phyloP scores from a whole-genome alignment of 2,888 invertebrate species.

The Anaspis maculata region DNA sequence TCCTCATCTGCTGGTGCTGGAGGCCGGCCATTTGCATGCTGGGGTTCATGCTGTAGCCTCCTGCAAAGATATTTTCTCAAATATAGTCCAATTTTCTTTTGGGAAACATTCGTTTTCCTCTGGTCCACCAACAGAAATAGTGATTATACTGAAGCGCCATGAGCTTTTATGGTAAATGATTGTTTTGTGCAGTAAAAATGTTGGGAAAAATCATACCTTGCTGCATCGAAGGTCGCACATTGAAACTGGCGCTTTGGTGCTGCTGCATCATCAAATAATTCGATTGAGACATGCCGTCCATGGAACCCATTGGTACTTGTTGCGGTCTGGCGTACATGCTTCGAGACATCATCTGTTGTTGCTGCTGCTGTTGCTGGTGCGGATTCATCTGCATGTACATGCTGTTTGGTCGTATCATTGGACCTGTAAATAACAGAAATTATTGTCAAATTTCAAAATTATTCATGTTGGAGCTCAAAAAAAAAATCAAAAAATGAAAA shows the following conservation, averaged over 20 bases:
- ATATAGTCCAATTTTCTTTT: too few species aligned
- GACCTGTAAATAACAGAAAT: too few species aligned
- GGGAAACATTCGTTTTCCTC: too few species aligned
- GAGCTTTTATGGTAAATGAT: too few species aligned
- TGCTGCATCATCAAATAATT: conserved; percentile 57
- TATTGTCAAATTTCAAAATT: too few species aligned
- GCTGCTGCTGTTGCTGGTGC: conserved; percentile 50
- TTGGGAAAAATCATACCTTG: too few species aligned
- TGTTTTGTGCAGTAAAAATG: too few species aligned
- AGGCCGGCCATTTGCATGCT: conserved; percentile 46
- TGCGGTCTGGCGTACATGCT: conserved; percentile 45
- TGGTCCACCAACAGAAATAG: too few species aligned
- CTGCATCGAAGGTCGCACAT: conserved; percentile 45
- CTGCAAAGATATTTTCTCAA: too few species aligned
- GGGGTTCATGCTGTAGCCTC: conserved; percentile 9
- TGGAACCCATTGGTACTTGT: conserved; percentile 49
- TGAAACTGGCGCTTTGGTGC: conserved; percentile 43
- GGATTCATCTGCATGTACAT: conserved; percentile 52
- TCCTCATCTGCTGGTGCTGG: conserved; percentile 45
- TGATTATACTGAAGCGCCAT: too few species aligned
- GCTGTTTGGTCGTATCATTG: conserved; percentile 61
- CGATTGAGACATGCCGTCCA: conserved; percentile 48
- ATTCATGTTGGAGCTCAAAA: too few species aligned
- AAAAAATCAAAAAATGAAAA: too few species aligned
- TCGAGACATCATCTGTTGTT: conserved; percentile 41